Evolutionary conservation across 1,140 invertebrate genomes (phyloP), one percentile per base, ranked within the genome.

Genomic region (Camponotus floridanus): DNA sequence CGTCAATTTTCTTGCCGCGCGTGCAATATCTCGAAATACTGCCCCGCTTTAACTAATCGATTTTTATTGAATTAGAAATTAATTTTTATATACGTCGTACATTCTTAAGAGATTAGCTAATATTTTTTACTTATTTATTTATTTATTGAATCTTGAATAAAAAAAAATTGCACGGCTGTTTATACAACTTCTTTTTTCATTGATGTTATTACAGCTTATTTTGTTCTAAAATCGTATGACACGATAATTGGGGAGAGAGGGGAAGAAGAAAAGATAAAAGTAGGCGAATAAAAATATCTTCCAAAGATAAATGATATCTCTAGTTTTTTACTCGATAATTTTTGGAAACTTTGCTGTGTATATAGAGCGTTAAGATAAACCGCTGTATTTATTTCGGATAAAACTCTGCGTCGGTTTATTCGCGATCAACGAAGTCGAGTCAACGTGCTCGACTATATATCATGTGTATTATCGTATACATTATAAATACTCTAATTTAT

Each of bases 271-370:
- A 18, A 61, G 45, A 9, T 39, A 7, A 62, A 51, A 26, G 13
- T 65, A 70, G 57, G 26, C 31, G 31, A 61, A 36, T 73, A 59
- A 57, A 78, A 86, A 76, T 71, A 45, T 57, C 36, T 15, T 92
- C 92, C 91, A 89, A 85, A 87, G 61, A 78, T 36, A 85, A 71
- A 31, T 84, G 36, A 85, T 86, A 87, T 65, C 70, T 65, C 67
- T 89, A 91, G 91, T 91, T 92, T 93, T 93, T 92, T 87, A 93
- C 91, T 26, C 87, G 45, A 85, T 89, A 57, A 68, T 90, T 93
- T 91, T 87, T 87, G 61, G 51, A 36, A 61, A 86, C 65, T 85
- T 76, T 55, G 84, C 71, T 89, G 65, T 91, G 84, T 83, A 74
- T 3, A 88, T 71, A 90, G 64, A 48, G 59, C 64, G 55, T 81